A percentile compares a stretch with the other conserved stretches of the same genome.
phyloP scores from a whole-genome alignment of 2,888 invertebrate genomes.

The Apodemia hepburni region DNA sequence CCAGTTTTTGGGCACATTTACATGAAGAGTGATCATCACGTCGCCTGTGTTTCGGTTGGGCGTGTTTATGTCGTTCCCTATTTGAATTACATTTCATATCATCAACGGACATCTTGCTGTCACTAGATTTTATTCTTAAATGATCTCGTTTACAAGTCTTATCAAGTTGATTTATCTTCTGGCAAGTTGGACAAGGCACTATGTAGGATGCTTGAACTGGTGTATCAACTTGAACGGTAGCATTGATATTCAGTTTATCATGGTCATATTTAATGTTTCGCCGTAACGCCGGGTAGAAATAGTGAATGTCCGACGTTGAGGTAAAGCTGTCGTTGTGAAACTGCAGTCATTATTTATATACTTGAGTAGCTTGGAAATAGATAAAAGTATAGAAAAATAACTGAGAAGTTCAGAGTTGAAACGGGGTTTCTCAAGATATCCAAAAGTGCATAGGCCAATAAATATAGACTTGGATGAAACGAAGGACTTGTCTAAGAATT shows the following conservation, averaged over 20 bases:
- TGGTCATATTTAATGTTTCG: constrained; percentile 23
- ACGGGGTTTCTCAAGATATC: no score
- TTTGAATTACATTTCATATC: constrained; percentile 13
- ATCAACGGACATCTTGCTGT: constrained; percentile 32
- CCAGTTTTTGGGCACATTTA: not conserved
- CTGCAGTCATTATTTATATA: constrained; percentile 38
- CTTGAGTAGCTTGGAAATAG: not conserved
- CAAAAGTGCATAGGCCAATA: no score
- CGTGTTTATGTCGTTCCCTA: not conserved
- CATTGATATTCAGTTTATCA: constrained; percentile 31
- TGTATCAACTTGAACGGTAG: constrained; percentile 43
- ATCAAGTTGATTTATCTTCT: not conserved
- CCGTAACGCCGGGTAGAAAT: constrained; percentile 51
- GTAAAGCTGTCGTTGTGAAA: constrained; percentile 64
- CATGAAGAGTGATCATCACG: not conserved
- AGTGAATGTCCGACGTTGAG: constrained; percentile 65
- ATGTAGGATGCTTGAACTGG: constrained; percentile 25
- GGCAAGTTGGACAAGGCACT: not conserved
- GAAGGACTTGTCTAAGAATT: no score
- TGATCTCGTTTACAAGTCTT: constrained; percentile 4
- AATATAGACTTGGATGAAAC: no score
- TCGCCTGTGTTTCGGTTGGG: not conserved
- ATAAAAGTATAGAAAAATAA: not conserved
- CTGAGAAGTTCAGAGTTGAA: no score
- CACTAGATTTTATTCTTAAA: constrained; percentile 18